Percentiles rank a stretch among this genome's conserved stretches.
Conservation (phyloP, 2,797 vertebrate genomes). For the Aldrovandia affinis region DNA sequence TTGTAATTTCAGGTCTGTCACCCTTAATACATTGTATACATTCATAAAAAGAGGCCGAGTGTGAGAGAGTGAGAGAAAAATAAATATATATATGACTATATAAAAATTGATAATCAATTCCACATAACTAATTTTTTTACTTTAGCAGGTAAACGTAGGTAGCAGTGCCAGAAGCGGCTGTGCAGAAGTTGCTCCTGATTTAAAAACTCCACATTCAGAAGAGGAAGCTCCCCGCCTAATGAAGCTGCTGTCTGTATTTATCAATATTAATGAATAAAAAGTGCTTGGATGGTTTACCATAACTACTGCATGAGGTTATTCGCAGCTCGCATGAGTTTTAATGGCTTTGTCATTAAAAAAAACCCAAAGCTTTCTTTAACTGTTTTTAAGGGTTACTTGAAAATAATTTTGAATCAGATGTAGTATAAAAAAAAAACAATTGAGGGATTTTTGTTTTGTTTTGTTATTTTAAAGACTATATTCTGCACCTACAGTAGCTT, state of each 20-base stretch:
- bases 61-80: slow-evolving; percentile 52
- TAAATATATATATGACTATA: slow-evolving; percentile 76
- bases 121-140: slow-evolving; percentile 88
- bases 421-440: slow-evolving; percentile 35
- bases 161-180: slow-evolving; percentile 81
- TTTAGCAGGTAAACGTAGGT: slow-evolving; percentile 93
- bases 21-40: slow-evolving; percentile 99
- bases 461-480: slow-evolving; percentile 11
- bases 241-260: slow-evolving; percentile 99
- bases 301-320: slow-evolving; percentile 99
- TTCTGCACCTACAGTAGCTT: slow-evolving; percentile 65
- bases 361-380: slow-evolving; percentile 84
- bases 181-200: slow-evolving; percentile 90
- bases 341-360: slow-evolving; percentile 85
- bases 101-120: slow-evolving; percentile 93
- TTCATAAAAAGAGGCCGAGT: slow-evolving; percentile 75
- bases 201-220: slow-evolving; percentile 88
- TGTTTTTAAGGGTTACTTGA: slow-evolving; percentile 55
- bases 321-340: slow-evolving; percentile 97
- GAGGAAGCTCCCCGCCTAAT: slow-evolving; percentile 85
- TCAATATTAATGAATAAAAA: slow-evolving; percentile 99
- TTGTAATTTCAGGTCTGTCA: slow-evolving; percentile 99
- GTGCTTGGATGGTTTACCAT: slow-evolving; percentile 99
- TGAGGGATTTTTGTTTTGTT: slow-evolving; percentile 10
- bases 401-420: slow-evolving; percentile 38